Evolutionary conservation across 2,888 invertebrate species (phyloP).

Genomic region (Drosophila stalkeri): DNA sequence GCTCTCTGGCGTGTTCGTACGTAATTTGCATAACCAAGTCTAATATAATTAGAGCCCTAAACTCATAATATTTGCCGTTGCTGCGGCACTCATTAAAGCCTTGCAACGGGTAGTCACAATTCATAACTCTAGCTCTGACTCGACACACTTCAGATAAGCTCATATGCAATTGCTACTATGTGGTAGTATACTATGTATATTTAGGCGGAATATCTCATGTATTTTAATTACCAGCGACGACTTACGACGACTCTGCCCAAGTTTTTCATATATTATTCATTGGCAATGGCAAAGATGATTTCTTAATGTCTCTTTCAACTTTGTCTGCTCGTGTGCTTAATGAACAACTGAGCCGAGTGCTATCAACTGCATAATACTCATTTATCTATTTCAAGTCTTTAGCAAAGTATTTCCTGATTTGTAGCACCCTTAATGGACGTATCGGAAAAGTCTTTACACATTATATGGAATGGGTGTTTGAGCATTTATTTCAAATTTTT

Average conservation of each 20-base stretch:
- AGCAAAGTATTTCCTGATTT: no score
- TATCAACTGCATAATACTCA: neutral
- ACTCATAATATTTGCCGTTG: conserved; percentile 25
- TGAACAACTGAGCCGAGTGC: neutral
- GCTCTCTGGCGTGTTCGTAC: conserved; percentile 14
- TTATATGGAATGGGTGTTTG: no score
- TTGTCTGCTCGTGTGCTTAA: neutral
- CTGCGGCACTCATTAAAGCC: conserved; percentile 18
- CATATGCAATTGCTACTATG: neutral
- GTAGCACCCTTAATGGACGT: no score
- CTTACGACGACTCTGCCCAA: neutral
- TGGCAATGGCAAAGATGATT: neutral
- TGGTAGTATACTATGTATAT: neutral
- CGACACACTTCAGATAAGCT: no score
- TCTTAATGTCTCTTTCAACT: neutral
- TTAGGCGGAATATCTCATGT: neutral
- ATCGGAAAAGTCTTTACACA: no score
- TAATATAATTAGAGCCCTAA: conserved; percentile 52
- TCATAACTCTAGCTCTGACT: neutral
- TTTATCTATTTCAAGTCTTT: no score
- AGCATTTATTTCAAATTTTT: no score
- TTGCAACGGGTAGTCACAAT: neutral
- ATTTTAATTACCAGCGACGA: conserved; percentile 12
- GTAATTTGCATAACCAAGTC: conserved; percentile 59
- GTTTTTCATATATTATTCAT: conserved; percentile 11